Base-by-base conservation (phyloP, 35 echinoderm and acorn worm species). In the Apostichopus californicus region DNA sequence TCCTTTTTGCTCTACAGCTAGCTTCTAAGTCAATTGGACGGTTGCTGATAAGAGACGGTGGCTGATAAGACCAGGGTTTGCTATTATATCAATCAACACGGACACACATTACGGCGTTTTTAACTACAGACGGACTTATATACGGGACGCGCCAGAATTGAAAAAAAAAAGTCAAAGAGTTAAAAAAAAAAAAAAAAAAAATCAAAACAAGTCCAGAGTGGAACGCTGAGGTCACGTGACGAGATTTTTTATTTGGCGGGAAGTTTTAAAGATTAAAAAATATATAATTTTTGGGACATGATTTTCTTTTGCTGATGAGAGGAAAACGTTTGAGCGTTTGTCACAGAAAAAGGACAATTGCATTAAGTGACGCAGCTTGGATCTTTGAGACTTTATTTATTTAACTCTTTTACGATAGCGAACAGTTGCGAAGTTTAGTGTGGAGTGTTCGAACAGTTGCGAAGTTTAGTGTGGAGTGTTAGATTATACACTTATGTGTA, bases 131-230 rank as follows among this genome's bases (percentile, higher is more conserved):
- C 55, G 55, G 56, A 85, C 34, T 46, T 46, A 46, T 59, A 55
- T 56, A 59, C 54, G 81, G 15, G 15, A 25, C 56, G 81, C 81
- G 81, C 81, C 81, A 85, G 81, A 85, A 58, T 85, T 85, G 18
- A 9, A 58, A 56, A 85, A 13, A 81, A 81, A 9, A 52, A 52
- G 12, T 1, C 20, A 58, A 23, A 60, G 8, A 55, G 52, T 46
- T 25, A 25, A 25, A 28, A 28, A 28, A 28, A 28, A 28, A 0
- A 46, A 46, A 46, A 46, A 46, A 46, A 46, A 34, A 34, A 34
- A 34, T 46, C 34, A 46, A 46, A 46, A 46, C 34, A 46, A 9
- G 55, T 9, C 23, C 55, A 4, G 56, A 85, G 71, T 75, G 21
- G 71, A 75, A 75, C 71, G 8, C 8, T 60, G 6, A 20, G 20